Evolutionary conservation across 2,113 vertebrate genomes (phyloP).

Genomic region (Urocitellus parryii): DNA sequence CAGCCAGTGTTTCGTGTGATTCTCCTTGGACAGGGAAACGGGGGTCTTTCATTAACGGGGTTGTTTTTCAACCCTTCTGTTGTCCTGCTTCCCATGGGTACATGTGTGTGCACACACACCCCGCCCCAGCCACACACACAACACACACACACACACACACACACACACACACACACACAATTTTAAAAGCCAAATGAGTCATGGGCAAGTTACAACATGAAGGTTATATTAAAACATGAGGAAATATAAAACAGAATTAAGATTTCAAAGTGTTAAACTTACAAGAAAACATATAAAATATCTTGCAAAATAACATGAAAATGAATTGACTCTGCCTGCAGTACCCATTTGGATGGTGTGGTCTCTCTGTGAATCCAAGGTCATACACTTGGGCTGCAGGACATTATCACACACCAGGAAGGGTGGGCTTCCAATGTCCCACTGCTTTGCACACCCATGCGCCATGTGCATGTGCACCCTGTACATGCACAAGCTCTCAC

Average conservation of each 20-base stretch:
- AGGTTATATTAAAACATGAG: neutral
- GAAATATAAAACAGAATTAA: neutral
- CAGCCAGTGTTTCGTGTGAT: no score
- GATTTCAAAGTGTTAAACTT: neutral
- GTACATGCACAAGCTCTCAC: fast-evolving
- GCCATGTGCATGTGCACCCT: fast-evolving
- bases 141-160: no score
- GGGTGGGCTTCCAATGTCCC: neutral
- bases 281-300: neutral
- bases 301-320: neutral
- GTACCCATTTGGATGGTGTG: neutral
- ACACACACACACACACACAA: neutral
- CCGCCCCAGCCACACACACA: neutral
- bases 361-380: neutral
- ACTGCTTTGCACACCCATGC: no score
- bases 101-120: neutral
- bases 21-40: no score
- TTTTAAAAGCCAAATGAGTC: neutral
- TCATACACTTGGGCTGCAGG: neutral
- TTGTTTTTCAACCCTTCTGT: no score
- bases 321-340: neutral
- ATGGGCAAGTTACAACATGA: neutral
- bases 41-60: no score
- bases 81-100: no score
- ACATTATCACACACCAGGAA: fast-evolving